Base-by-base conservation (phyloP, 2,888 invertebrate genomes). In the Sisyra terminalis region DNA sequence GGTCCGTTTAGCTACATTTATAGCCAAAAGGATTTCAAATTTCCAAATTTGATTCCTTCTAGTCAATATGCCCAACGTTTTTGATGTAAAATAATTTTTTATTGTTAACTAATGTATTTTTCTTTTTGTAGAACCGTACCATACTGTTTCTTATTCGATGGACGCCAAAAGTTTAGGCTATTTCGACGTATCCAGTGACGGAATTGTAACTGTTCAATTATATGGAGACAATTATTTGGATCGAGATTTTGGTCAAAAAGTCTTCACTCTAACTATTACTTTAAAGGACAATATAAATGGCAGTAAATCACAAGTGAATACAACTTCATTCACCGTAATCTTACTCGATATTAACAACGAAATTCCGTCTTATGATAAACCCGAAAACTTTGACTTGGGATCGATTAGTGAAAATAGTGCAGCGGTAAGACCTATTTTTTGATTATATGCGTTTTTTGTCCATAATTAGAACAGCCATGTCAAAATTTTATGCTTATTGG, bases 321-420 rank as follows among this genome's bases (percentile, higher is more conserved):
- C 47, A 14, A 60, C 60, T 1, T 55, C 58, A 37, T 56, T 76
- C 18, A 55, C 55, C 13, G 65, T 75, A 2, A 58, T 66, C 1
- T 56, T 78, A 6, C 47, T 61, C 17, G 78, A 78, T 51, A 67
- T 74, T 2, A 78, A 78, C 50, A 73, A 78, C 55, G 69, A 76
- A 46, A 64, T 65, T 1, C 78, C 77, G 0, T 57, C 7, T 31
- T 43, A 37, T 16, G 42, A 37, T 37, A 15, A 34, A 13, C 34
- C 41, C 10, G 8, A 11, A 18, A 34, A 11, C 5, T 41, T 41
- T 34, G 16, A 16, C 18, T 6, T 24, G 18, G 13, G n/a, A 32
- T 13, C 24, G 10, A 42, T 40, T 7, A 32, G 29, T n/a, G 54
- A 54, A 48, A 47, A 49, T 46, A 4, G 44, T 11, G 17, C 39